Evolutionary conservation across 35 echinoderm and acorn worm species (phyloP).

Genomic region (Lytechinus pictus): DNA sequence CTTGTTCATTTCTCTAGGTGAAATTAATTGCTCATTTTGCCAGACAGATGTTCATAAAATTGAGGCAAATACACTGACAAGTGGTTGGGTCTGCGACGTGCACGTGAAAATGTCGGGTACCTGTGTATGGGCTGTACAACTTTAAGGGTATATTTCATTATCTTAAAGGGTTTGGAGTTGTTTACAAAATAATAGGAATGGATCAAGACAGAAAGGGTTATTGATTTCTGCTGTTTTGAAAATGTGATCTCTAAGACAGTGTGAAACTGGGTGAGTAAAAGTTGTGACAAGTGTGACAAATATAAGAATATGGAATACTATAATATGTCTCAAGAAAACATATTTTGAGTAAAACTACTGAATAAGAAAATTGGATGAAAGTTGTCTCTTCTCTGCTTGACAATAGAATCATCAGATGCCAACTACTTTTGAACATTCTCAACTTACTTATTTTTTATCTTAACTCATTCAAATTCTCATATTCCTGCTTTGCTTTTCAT

Average conservation of each 20-base stretch:
- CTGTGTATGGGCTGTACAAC: background rate
- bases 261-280: background rate
- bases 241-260: background rate
- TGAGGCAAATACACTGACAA: background rate
- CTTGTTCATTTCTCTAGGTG: background rate
- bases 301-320: too few relatives aligned
- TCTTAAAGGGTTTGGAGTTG: background rate
- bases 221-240: background rate
- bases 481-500: too few relatives aligned
- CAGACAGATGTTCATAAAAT: slow-evolving; percentile 22
- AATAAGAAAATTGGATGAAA: too few relatives aligned
- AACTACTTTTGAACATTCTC: too few relatives aligned
- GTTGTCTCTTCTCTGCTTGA: too few relatives aligned
- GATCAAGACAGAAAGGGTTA: background rate
- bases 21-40: slow-evolving; percentile 23
- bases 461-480: too few relatives aligned
- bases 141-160: background rate
- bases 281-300: too few relatives aligned
- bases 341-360: too few relatives aligned
- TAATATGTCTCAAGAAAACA: too few relatives aligned
- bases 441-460: too few relatives aligned
- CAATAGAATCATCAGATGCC: too few relatives aligned
- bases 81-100: background rate
- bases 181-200: background rate
- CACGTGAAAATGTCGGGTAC: background rate